phyloP scores from a whole-genome alignment of 2,113 vertebrate genomes.

The Cichladusa arquata region DNA sequence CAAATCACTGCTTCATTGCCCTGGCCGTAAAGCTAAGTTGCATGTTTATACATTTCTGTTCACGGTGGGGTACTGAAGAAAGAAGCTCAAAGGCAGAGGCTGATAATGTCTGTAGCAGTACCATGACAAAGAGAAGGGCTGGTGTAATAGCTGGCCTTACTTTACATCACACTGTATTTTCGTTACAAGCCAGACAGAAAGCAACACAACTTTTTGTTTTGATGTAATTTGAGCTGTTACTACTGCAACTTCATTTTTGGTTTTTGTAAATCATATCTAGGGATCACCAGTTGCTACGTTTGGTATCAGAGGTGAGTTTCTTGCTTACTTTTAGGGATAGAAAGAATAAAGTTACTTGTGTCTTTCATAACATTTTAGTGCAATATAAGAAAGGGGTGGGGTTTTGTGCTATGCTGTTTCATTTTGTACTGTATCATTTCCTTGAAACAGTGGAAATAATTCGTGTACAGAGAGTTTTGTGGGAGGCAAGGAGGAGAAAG shows the following conservation, averaged over 20 bases:
- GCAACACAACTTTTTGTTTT: neutral
- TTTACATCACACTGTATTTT: neutral
- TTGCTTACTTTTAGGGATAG: neutral
- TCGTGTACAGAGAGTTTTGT: neutral
- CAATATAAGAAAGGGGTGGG: neutral
- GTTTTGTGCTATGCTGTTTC: neutral
- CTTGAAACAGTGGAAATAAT: neutral
- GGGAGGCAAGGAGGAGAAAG: neutral
- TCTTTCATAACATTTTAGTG: neutral
- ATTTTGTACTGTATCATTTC: neutral
- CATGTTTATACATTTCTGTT: neutral
- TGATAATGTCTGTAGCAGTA: neutral
- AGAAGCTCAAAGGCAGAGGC: neutral
- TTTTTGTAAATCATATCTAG: neutral
- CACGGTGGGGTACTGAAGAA: neutral
- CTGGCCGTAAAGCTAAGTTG: neutral
- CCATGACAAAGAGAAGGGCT: neutral
- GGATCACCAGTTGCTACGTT: neutral
- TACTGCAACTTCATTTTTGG: neutral
- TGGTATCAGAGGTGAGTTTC: neutral
- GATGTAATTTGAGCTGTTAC: neutral
- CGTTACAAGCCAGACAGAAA: neutral
- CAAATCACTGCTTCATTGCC: constrained; percentile 25
- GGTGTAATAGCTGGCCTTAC: neutral
- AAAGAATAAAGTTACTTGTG: neutral